These are phyloP conservation scores for Tragelaphus imberbis DNA, from an alignment of 2,113 vertebrate species.

Conservation along the genomic window DNA sequence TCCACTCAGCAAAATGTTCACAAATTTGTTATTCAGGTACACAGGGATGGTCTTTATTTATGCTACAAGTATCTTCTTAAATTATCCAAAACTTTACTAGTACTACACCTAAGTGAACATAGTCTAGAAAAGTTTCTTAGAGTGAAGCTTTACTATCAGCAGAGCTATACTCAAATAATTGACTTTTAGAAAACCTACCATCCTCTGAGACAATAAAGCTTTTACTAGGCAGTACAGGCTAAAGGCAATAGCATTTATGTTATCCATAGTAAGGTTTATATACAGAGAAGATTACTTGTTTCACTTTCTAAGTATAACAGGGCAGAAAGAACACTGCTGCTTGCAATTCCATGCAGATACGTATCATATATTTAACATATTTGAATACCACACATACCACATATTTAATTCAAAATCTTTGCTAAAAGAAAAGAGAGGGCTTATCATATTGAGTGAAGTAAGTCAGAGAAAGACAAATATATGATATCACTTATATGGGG, in stretches of 20 bases:
- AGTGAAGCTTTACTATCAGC: not conserved
- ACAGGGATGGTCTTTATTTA: not conserved
- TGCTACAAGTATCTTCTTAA: not conserved
- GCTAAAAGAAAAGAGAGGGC: not conserved
- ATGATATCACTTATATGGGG: not conserved
- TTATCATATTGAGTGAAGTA: not conserved
- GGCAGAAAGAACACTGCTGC: not conserved
- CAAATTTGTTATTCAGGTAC: not conserved
- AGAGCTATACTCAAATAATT: not conserved
- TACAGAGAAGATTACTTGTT: not conserved
- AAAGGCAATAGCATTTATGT: not conserved
- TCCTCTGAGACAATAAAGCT: not conserved
- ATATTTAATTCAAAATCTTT: not conserved
- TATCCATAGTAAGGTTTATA: not conserved
- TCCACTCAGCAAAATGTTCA: not conserved
- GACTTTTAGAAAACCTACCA: not conserved
- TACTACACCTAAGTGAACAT: not conserved
- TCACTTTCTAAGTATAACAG: not conserved
- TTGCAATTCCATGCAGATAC: not conserved
- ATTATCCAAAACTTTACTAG: not conserved
- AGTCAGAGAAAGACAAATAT: not conserved
- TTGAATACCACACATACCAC: not conserved
- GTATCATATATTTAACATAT: not conserved
- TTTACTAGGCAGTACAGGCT: not conserved
- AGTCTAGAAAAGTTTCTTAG: not conserved